Evolutionary conservation across 2,113 vertebrate species (phyloP).

Genomic region (Lates calcarifer): DNA sequence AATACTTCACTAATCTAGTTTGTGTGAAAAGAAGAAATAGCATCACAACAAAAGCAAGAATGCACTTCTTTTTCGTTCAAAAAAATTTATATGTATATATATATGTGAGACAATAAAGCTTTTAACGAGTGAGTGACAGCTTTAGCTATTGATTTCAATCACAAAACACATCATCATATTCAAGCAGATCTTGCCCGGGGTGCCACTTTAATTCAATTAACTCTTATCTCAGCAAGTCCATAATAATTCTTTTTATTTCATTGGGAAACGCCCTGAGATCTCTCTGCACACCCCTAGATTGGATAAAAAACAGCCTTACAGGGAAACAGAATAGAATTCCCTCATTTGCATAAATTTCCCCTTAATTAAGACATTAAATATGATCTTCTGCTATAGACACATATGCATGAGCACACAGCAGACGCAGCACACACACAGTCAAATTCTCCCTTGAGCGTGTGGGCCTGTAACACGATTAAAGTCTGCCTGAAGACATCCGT

Average conservation of each 20-base stretch:
- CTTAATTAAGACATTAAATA: conserved; percentile 81
- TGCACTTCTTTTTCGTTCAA: not conserved
- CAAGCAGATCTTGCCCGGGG: conserved; percentile 19
- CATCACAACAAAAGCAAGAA: not conserved
- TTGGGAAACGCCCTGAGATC: conserved; percentile 49
- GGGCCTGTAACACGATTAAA: conserved; percentile 76
- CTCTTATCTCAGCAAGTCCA: conserved; percentile 33
- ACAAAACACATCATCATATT: not conserved
- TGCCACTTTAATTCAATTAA: conserved; percentile 68
- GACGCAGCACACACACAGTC: conserved; percentile 19
- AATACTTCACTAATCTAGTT: not conserved
- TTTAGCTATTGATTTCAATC: conserved; percentile 19
- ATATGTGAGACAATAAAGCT: not conserved
- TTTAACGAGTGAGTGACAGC: not conserved
- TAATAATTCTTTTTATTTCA: conserved; percentile 23
- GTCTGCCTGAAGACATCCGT: conserved; percentile 69
- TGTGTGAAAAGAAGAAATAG: not conserved
- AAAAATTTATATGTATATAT: not conserved
- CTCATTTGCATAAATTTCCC: conserved; percentile 74
- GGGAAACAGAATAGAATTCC: conserved; percentile 41
- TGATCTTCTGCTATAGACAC: conserved; percentile 53
- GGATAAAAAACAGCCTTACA: conserved; percentile 48
- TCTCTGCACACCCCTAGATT: conserved; percentile 25
- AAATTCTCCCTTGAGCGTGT: conserved; percentile 44
- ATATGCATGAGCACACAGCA: conserved; percentile 25